phyloP scores from a whole-genome alignment of 2,113 vertebrate species.

The Conger conger region DNA sequence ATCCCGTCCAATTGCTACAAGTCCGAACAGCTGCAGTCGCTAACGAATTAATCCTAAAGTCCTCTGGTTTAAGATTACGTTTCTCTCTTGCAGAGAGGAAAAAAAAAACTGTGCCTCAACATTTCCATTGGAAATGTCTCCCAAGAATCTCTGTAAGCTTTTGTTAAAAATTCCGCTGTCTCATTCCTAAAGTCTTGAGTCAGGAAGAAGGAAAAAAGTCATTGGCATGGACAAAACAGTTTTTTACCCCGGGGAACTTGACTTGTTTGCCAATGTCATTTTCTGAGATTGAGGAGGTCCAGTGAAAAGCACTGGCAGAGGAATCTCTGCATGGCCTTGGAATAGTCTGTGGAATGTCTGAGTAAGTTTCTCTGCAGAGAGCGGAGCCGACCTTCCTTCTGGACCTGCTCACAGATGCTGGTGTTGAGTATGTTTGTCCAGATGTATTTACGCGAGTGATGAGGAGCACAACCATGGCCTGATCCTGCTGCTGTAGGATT shows the following conservation, averaged over 20 bases:
- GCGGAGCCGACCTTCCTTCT: neutral
- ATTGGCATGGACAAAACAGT: neutral
- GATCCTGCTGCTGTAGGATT: neutral
- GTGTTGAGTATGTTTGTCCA: neutral
- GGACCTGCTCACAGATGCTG: neutral
- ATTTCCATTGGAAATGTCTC: neutral
- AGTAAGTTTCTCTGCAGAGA: neutral
- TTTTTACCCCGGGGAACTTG: neutral
- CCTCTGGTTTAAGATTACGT: neutral
- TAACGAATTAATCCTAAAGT: neutral
- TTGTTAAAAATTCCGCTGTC: neutral
- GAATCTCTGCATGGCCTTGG: neutral
- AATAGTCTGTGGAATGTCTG: neutral
- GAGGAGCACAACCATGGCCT: neutral
- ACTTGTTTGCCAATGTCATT: neutral
- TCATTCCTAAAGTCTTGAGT: neutral
- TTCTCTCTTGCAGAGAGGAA: neutral
- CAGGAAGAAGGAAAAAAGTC: neutral
- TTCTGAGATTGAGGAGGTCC: neutral
- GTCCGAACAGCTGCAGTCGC: neutral
- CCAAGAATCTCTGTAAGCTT: neutral
- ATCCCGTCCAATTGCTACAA: neutral
- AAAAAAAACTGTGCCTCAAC: neutral
- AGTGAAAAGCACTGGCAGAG: neutral
- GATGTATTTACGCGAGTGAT: neutral